Evolutionary conservation across 1,140 invertebrate species (phyloP).

Genomic region (Sarcophaga peregrina): DNA sequence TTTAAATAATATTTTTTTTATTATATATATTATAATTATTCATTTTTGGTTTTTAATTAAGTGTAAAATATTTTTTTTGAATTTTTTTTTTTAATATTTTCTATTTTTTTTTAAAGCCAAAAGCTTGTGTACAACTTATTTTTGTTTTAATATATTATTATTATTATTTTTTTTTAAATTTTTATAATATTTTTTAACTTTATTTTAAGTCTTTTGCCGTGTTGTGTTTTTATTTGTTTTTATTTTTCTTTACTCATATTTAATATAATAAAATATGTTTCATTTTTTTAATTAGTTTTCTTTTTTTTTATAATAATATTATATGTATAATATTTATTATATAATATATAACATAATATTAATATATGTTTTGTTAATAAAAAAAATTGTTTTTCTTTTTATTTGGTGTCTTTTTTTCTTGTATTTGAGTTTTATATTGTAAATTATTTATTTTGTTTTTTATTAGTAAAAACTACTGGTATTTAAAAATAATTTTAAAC

Average conservation of each 20-base stretch:
- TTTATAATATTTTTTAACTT: constrained; percentile 29
- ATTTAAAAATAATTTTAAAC: constrained; percentile 30
- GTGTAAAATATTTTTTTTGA: constrained; percentile 23
- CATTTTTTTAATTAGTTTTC: neutral
- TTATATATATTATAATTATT: too few relatives aligned
- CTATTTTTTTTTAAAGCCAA: constrained; percentile 24
- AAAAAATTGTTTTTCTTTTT: constrained; percentile 25
- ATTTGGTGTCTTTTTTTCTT: constrained; percentile 36
- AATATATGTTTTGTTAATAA: constrained; percentile 35
- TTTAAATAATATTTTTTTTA: constrained; percentile 5
- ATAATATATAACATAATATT: constrained; percentile 29
- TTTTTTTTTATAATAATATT: constrained; percentile 31
- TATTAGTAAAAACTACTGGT: constrained; percentile 20
- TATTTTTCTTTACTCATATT: neutral
- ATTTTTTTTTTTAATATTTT: neutral
- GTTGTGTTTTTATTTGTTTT: constrained; percentile 13
- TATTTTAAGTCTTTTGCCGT: constrained; percentile 28
- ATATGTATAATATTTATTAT: constrained; percentile 31
- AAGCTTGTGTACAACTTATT: constrained; percentile 25
- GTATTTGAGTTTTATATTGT: constrained; percentile 26
- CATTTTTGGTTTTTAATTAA: neutral
- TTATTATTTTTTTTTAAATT: constrained; percentile 9
- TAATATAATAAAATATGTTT: constrained; percentile 28
- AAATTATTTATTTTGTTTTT: neutral
- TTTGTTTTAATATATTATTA: neutral